Conservation (phyloP, 2,113 vertebrate species). For the Epinephelus moara region DNA sequence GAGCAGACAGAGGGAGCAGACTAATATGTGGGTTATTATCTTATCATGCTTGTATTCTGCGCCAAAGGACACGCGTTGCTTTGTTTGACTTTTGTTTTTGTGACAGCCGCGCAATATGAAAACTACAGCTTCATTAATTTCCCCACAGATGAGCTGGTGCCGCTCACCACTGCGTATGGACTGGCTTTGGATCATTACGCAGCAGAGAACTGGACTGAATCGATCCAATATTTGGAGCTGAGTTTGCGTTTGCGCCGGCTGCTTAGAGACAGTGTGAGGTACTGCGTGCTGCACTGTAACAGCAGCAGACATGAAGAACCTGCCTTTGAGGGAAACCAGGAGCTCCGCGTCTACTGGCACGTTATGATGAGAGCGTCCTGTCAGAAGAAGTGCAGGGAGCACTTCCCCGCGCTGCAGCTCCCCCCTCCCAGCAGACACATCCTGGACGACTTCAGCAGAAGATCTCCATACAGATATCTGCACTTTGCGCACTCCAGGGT, state of each 20-base stretch:
- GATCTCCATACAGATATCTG: constrained; percentile 89
- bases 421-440: constrained; percentile 84
- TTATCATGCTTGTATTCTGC: constrained; percentile 56
- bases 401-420: constrained; percentile 87
- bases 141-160: constrained; percentile 85
- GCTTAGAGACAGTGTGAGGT: constrained; percentile 86
- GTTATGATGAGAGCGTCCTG: constrained; percentile 86
- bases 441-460: constrained; percentile 87
- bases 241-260: constrained; percentile 88
- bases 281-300: constrained; percentile 85
- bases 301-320: not conserved
- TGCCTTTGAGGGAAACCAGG: constrained; percentile 31
- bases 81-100: not conserved
- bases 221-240: constrained; percentile 84
- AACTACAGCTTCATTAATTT: constrained; percentile 87
- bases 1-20: not conserved
- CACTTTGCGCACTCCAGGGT: constrained; percentile 91
- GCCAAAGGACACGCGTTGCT: not conserved
- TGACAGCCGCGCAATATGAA: constrained; percentile 84
- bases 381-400: constrained; percentile 85
- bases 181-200: constrained; percentile 86
- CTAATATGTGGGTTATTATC: constrained; percentile 14
- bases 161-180: constrained; percentile 84
- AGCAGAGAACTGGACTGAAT: constrained; percentile 86
- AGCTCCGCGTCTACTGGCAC: constrained; percentile 81